Evolutionary conservation across 1,140 invertebrate genomes (phyloP).

Genomic region (Drosophila erecta): DNA sequence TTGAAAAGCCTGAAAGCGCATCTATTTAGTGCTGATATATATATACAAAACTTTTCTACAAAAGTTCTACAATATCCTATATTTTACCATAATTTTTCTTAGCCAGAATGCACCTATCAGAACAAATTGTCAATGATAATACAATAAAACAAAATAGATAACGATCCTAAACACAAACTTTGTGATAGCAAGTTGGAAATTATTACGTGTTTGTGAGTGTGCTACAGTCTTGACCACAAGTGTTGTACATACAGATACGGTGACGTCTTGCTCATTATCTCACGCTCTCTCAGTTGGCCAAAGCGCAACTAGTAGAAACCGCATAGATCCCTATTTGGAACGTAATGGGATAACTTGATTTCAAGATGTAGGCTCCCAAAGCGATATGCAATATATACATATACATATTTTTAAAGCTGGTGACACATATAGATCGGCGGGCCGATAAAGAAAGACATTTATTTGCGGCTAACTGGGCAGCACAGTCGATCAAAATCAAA

Average conservation of each 20-base stretch:
- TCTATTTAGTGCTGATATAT: too few relatives aligned
- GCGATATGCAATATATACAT: constrained; percentile 13
- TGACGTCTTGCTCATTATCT: constrained; percentile 39
- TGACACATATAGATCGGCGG: constrained; percentile 29
- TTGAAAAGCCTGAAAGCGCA: not conserved
- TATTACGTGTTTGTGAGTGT: not conserved
- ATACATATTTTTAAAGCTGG: not conserved
- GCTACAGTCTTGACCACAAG: constrained; percentile 16
- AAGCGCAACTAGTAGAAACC: constrained; percentile 48
- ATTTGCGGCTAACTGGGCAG: constrained; percentile 58
- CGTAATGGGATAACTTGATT: constrained; percentile 34
- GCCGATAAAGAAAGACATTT: constrained; percentile 34
- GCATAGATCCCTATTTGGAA: constrained; percentile 27
- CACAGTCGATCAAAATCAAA: constrained; percentile 44
- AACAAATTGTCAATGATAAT: too few relatives aligned
- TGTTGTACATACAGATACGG: constrained; percentile 13
- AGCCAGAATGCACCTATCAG: too few relatives aligned
- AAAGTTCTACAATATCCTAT: too few relatives aligned
- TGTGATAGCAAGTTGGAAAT: too few relatives aligned
- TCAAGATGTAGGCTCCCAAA: constrained; percentile 8
- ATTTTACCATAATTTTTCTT: too few relatives aligned
- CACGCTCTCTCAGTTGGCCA: constrained; percentile 4
- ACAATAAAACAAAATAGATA: not conserved
- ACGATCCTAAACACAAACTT: not conserved
- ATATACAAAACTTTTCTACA: too few relatives aligned